Conservation (phyloP, 2,113 vertebrate species). For the Barnardius zonarius region DNA sequence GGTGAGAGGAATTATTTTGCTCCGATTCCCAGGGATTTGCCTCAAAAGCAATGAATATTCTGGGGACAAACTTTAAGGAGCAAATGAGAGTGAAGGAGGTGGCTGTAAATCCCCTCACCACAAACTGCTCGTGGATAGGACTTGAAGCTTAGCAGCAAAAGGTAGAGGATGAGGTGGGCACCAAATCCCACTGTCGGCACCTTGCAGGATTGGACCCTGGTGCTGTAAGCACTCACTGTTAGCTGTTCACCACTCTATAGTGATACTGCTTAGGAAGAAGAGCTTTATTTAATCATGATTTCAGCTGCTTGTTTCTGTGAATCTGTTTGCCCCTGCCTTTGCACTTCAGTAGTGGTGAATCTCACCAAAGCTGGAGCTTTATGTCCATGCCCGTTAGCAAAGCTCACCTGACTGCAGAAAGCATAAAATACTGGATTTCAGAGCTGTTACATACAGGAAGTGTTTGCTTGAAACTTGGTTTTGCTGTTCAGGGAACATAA, state of each 20-base stretch:
- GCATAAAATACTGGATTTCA: background rate
- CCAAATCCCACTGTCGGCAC: background rate
- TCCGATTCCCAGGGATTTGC: background rate
- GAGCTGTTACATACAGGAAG: rapidly evolving
- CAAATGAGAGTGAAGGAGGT: background rate
- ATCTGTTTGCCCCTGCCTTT: background rate
- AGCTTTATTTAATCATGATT: background rate
- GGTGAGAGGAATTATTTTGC: background rate
- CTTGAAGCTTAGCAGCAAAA: background rate
- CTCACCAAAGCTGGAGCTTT: background rate
- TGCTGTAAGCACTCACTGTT: background rate
- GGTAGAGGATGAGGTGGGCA: background rate
- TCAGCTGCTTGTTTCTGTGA: background rate
- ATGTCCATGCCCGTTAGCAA: background rate
- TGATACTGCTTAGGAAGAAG: background rate
- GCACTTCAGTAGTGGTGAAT: background rate
- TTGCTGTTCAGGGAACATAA: background rate
- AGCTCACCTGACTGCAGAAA: background rate
- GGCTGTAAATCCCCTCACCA: background rate
- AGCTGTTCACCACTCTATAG: background rate
- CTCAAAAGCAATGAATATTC: background rate
- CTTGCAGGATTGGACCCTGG: background rate
- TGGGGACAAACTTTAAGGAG: background rate
- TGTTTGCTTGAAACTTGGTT: background rate
- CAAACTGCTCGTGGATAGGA: background rate